These are phyloP conservation scores for Palaemon carinicauda DNA, from an alignment of 1,140 invertebrate genomes.

Conservation along the genomic window DNA sequence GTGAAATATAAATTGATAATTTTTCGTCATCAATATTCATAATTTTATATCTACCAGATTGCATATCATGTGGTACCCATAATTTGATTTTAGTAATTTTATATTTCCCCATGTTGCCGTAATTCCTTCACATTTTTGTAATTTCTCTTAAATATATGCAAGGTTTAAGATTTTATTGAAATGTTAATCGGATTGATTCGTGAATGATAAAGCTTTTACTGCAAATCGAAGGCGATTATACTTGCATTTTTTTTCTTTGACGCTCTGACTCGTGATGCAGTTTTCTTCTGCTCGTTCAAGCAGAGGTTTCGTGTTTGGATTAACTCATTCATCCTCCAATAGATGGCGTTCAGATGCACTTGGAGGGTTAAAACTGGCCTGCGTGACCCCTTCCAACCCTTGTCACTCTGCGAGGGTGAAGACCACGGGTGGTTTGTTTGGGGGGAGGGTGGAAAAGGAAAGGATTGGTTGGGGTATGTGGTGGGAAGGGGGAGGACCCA, in stretches of 20 bases:
- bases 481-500: conserved; percentile 1
- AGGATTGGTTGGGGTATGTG: neutral
- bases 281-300: neutral
- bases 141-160: too few relatives aligned
- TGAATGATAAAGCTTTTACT: too few relatives aligned
- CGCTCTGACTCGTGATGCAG: too few relatives aligned
- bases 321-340: conserved; percentile 44
- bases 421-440: neutral
- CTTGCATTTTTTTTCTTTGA: neutral
- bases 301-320: neutral
- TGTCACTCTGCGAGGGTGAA: neutral
- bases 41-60: neutral
- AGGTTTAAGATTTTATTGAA: too few relatives aligned
- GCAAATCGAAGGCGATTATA: too few relatives aligned
- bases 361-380: neutral
- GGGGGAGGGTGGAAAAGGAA: neutral
- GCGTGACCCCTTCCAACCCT: conserved; percentile 6
- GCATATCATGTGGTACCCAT: neutral
- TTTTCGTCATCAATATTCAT: neutral
- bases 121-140: too few relatives aligned
- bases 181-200: too few relatives aligned
- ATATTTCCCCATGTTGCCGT: neutral
- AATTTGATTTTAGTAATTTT: neutral
- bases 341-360: conserved; percentile 53
- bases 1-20: neutral